phyloP scores from a whole-genome alignment of 64 coral and sea anemone genomes.

The Montipora efflorescens region DNA sequence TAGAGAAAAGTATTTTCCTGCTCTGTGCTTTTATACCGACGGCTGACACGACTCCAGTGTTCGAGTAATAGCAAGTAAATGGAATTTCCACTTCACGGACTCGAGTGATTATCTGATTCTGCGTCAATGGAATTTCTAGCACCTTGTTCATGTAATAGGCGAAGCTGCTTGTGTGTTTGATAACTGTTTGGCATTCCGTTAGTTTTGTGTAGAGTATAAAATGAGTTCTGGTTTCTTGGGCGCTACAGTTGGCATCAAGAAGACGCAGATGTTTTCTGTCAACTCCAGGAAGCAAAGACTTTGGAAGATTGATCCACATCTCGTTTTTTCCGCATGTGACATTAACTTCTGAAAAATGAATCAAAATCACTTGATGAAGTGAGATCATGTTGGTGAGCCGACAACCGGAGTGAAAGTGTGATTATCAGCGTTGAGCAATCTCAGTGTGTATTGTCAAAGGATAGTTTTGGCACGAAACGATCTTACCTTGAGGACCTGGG shows the following conservation, averaged over 20 bases:
- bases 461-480: no score
- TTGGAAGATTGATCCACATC: slow-evolving; percentile 29
- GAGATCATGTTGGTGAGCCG: not conserved
- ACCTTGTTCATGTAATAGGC: slow-evolving; percentile 66
- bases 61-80: slow-evolving; percentile 67
- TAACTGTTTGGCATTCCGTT: slow-evolving; percentile 44
- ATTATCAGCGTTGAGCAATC: not conserved
- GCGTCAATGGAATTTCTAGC: slow-evolving; percentile 40
- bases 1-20: slow-evolving; percentile 55
- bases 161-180: slow-evolving; percentile 50
- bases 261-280: slow-evolving; percentile 60
- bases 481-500: not conserved
- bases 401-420: not conserved
- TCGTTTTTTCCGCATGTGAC: slow-evolving; percentile 27
- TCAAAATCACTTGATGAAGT: not conserved
- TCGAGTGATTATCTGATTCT: slow-evolving; percentile 41
- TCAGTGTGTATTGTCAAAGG: no score
- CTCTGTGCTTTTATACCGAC: slow-evolving; percentile 27
- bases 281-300: not conserved
- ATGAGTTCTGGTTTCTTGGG: slow-evolving; percentile 50
- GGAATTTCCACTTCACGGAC: slow-evolving; percentile 66
- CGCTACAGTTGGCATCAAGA: slow-evolving; percentile 36
- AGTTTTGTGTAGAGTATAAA: slow-evolving; percentile 67
- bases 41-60: slow-evolving; percentile 53
- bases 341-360: not conserved